Conservation (phyloP, 1,140 invertebrate genomes). For the Antheraea mylitta region DNA sequence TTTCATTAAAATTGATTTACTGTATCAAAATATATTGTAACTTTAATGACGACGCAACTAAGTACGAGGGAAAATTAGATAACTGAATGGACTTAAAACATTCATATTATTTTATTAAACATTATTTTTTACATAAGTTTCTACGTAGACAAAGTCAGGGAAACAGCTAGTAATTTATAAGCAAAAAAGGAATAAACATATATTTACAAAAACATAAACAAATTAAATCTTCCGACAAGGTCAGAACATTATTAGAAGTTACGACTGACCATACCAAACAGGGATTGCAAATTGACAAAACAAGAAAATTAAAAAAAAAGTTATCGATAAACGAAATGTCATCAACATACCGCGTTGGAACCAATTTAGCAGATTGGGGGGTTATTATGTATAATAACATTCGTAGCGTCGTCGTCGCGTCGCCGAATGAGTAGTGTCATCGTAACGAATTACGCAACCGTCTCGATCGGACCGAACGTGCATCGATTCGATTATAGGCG, state of each 20-base stretch:
- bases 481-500: slow-evolving; percentile 69
- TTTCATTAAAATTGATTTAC: too few relatives aligned
- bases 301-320: slow-evolving; percentile 19
- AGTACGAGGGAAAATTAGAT: too few relatives aligned
- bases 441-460: slow-evolving; percentile 69
- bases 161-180: too few relatives aligned
- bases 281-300: slow-evolving; percentile 9
- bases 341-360: slow-evolving; percentile 36
- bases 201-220: neutral
- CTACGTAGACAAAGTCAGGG: too few relatives aligned
- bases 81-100: too few relatives aligned
- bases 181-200: too few relatives aligned
- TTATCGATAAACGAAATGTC: slow-evolving; percentile 49
- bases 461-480: slow-evolving; percentile 46
- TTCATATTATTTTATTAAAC: too few relatives aligned
- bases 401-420: slow-evolving; percentile 27
- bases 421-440: slow-evolving; percentile 65
- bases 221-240: neutral
- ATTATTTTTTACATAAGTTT: too few relatives aligned
- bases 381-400: slow-evolving; percentile 64
- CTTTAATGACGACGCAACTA: too few relatives aligned
- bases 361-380: slow-evolving; percentile 45
- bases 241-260: neutral
- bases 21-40: too few relatives aligned
- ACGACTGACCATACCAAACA: neutral